Base-by-base conservation (phyloP, 2,888 invertebrate species). In the Brassicogethes aeneus region DNA sequence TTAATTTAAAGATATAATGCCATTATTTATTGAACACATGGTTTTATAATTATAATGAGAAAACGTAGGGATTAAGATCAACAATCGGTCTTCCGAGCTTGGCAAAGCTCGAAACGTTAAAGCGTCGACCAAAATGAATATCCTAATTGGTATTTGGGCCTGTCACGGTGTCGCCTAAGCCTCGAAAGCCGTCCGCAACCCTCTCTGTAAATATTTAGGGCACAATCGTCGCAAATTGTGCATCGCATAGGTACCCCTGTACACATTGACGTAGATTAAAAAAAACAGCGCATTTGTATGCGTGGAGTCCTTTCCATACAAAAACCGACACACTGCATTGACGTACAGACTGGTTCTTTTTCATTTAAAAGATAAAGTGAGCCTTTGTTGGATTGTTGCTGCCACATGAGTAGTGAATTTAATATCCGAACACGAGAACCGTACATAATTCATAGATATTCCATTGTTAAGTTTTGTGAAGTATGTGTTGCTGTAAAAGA, bases 151-250 rank as follows among this genome's bases (percentile, higher is more conserved):
- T 7, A 23, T 7, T n/a, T n/a, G n/a, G n/a, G n/a, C n/a, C n/a
- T n/a, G n/a, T n/a, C n/a, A n/a, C n/a, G n/a, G n/a, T n/a, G n/a
- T n/a, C n/a, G n/a, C n/a, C n/a, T n/a, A n/a, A n/a, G n/a, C n/a
- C n/a, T n/a, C n/a, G n/a, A n/a, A n/a, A n/a, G n/a, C n/a, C n/a
- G 23, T 23, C 10, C 23, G 23, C 23, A 23, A 23, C 23, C 23
- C 23, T 23, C 23, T 23, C 23, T n/a, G n/a, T n/a, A n/a, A n/a
- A n/a, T n/a, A n/a, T n/a, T n/a, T n/a, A 17, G 34, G 33, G 43
- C 35, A 39, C 39, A 39, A 36, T 40, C 43, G 39, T 17, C 10
- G 36, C 40, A 40, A 43, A 43, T 43, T 43, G 34, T 31, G 15
- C 36, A 33, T 34, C 34, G 23, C 23, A 23, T 10, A 10, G 23